Percentiles rank a stretch among this genome's conserved stretches.
These are phyloP conservation scores for Yponomeuta plumbellus DNA, from an alignment of 2,888 invertebrate species.

Conservation along the genomic window DNA sequence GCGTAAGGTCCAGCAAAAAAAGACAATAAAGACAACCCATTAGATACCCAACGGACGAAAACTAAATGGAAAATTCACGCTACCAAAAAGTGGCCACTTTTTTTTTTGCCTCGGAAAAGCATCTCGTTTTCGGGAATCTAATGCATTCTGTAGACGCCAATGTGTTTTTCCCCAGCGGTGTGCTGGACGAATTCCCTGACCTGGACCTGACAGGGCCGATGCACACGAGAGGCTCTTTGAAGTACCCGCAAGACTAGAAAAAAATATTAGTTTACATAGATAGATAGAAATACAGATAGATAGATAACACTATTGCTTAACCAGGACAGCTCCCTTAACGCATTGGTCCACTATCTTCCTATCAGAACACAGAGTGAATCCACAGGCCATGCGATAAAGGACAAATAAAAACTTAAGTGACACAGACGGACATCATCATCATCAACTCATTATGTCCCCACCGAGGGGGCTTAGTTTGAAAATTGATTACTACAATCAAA, in stretches of 20 bases:
- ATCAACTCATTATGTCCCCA: too few relatives aligned
- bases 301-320: too few relatives aligned
- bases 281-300: too few relatives aligned
- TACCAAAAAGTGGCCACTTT: background rate
- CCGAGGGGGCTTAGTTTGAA: too few relatives aligned
- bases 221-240: constrained; percentile 91
- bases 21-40: background rate
- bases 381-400: too few relatives aligned
- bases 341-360: too few relatives aligned
- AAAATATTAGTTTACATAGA: background rate
- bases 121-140: background rate
- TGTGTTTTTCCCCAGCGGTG: constrained; percentile 88
- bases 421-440: too few relatives aligned
- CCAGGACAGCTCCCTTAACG: too few relatives aligned
- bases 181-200: constrained; percentile 82
- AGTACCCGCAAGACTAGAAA: constrained; percentile 89
- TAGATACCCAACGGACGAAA: background rate
- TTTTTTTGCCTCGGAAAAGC: background rate
- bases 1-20: too few relatives aligned
- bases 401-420: too few relatives aligned
- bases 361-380: too few relatives aligned
- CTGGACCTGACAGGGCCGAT: constrained; percentile 90
- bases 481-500: too few relatives aligned
- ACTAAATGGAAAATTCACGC: background rate
- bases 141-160: constrained; percentile 79